Percentiles rank a stretch among this genome's conserved stretches.
Conservation (phyloP, 2,888 invertebrate species). For the Chirona hameri region DNA sequence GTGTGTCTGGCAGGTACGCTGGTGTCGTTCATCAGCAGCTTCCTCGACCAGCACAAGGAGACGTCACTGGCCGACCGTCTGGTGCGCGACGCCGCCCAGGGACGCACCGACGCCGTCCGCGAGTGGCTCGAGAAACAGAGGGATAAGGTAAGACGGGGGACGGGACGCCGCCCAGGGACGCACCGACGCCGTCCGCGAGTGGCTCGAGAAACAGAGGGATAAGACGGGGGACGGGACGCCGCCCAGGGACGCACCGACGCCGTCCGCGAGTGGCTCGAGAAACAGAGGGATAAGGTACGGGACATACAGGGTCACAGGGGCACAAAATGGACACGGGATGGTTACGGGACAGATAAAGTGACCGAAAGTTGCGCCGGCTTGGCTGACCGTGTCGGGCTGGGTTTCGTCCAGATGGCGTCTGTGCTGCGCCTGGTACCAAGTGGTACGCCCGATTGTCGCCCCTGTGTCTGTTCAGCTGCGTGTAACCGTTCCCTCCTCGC, state of each 20-base stretch:
- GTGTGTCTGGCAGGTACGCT: slow-evolving; percentile 43
- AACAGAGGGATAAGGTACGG: slow-evolving; percentile 54
- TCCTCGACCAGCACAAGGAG: slow-evolving; percentile 43
- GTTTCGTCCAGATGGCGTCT: no score
- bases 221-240: no score
- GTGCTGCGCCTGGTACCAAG: no score
- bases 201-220: slow-evolving; percentile 52
- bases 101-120: slow-evolving; percentile 63
- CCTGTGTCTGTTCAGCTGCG: no score
- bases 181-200: slow-evolving; percentile 61
- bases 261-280: slow-evolving; percentile 57
- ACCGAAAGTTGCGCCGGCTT: no score
- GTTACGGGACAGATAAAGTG: not conserved
- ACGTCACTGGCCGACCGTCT: slow-evolving; percentile 51
- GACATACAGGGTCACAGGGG: not conserved
- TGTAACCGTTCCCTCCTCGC: not conserved
- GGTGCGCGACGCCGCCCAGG: slow-evolving; percentile 69
- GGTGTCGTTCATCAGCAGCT: slow-evolving; percentile 44
- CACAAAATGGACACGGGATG: not conserved
- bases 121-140: slow-evolving; percentile 55
- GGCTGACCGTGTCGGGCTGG: no score
- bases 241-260: slow-evolving; percentile 69
- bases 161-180: slow-evolving; percentile 73
- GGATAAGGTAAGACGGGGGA: no score
- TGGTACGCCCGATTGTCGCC: no score